Evolutionary conservation across 2,113 vertebrate species (phyloP).

Genomic region (Murina feae): DNA sequence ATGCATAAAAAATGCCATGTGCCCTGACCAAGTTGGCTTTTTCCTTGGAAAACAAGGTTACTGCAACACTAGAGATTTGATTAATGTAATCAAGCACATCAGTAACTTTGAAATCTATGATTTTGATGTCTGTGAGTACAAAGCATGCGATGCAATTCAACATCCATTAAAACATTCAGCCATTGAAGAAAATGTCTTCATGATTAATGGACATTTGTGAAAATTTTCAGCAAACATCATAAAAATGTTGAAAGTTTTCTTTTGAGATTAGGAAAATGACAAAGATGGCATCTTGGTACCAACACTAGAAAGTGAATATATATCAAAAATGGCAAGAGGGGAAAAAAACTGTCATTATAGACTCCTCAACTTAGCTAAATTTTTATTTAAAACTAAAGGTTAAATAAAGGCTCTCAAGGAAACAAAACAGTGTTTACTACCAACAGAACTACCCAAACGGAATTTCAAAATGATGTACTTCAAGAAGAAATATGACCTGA

Average conservation of each 20-base stretch:
- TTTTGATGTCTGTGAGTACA: background rate
- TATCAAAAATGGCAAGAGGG: background rate
- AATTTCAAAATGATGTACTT: background rate
- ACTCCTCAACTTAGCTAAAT: background rate
- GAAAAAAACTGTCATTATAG: background rate
- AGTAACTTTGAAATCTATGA: background rate
- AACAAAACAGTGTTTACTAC: background rate
- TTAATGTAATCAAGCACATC: background rate
- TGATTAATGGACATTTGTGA: background rate
- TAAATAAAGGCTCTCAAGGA: conserved; percentile 10
- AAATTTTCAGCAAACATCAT: background rate
- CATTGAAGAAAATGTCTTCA: background rate
- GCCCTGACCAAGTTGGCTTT: background rate
- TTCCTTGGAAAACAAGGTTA: background rate
- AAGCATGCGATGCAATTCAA: background rate
- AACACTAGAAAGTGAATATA: background rate
- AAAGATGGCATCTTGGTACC: background rate
- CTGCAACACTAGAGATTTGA: background rate
- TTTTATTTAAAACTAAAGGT: background rate
- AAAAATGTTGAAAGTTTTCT: background rate
- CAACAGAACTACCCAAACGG: background rate
- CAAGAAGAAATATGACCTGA: background rate
- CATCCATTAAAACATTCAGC: background rate
- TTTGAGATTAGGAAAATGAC: background rate
- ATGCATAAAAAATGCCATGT: background rate